phyloP scores from a whole-genome alignment of 1,140 invertebrate genomes.

The Lepidurus arcticus region DNA sequence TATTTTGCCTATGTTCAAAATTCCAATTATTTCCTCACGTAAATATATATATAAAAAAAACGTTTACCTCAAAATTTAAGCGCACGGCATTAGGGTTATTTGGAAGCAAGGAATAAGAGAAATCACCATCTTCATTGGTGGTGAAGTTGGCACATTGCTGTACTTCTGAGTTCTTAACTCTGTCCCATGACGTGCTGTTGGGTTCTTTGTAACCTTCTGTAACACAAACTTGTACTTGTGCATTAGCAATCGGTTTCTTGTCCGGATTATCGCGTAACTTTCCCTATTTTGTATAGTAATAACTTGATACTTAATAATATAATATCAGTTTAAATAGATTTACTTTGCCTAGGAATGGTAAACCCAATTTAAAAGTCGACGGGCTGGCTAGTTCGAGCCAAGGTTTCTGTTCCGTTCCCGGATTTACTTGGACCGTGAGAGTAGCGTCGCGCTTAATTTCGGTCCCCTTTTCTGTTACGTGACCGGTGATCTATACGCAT shows the following conservation, averaged over 20 bases:
- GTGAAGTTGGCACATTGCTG: background rate
- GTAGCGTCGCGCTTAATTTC: slow-evolving; percentile 55
- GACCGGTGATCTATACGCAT: background rate
- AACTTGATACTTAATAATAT: no score
- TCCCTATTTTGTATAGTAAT: background rate
- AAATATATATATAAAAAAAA: no score
- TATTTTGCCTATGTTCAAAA: no score
- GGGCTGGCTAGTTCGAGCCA: slow-evolving; percentile 43
- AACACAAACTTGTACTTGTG: background rate
- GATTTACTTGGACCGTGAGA: slow-evolving; percentile 41
- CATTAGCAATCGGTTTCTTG: background rate
- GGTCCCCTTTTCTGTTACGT: slow-evolving; percentile 58
- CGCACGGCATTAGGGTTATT: background rate
- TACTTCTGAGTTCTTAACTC: background rate
- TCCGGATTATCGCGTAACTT: background rate
- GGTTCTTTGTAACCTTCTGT: background rate
- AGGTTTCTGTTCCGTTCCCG: slow-evolving; percentile 50
- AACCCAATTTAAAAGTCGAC: slow-evolving; percentile 56
- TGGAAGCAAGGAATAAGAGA: background rate
- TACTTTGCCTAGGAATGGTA: slow-evolving; percentile 60
- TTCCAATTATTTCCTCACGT: no score
- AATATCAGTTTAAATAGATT: background rate
- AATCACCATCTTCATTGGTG: background rate
- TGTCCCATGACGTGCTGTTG: background rate
- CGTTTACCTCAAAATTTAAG: no score